phyloP scores from a whole-genome alignment of 2,797 vertebrate species.

The Coregonus suidteri region DNA sequence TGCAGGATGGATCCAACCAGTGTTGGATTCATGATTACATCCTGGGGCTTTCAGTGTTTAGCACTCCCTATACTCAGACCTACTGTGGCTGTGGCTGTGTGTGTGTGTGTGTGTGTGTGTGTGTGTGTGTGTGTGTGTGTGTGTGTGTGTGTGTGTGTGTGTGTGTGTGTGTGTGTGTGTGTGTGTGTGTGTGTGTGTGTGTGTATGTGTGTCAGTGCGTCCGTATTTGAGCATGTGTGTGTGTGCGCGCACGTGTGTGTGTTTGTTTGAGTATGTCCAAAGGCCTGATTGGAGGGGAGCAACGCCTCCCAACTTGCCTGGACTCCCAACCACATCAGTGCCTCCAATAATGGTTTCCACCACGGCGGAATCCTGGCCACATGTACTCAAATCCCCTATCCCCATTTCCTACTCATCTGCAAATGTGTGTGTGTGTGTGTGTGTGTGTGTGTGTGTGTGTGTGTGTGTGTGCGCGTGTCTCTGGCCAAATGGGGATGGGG shows the following conservation, averaged over 20 bases:
- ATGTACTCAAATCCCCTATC: background rate
- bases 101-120: no score
- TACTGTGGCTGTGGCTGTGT: background rate
- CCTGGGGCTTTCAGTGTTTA: background rate
- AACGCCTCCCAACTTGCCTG: slow-evolving; percentile 25
- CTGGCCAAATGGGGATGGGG: background rate
- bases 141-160: background rate
- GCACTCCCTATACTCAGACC: background rate
- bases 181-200: background rate
- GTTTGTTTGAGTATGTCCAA: slow-evolving; percentile 17
- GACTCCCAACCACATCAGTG: slow-evolving; percentile 55
- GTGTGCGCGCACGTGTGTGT: background rate
- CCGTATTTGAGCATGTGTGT: background rate
- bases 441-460: background rate
- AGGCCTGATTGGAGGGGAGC: slow-evolving; percentile 33
- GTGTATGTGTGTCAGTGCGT: background rate
- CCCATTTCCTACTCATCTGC: background rate
- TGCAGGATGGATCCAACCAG: slow-evolving; percentile 8
- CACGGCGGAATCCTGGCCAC: slow-evolving; percentile 29
- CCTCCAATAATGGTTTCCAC: slow-evolving; percentile 48
- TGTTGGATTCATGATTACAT: slow-evolving; percentile 13
- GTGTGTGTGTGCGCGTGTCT: background rate
- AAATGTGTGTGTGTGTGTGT: background rate
- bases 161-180: background rate
- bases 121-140: no score